Base-by-base conservation (phyloP, 2,888 invertebrate genomes). In the Polymixis flavicincta region DNA sequence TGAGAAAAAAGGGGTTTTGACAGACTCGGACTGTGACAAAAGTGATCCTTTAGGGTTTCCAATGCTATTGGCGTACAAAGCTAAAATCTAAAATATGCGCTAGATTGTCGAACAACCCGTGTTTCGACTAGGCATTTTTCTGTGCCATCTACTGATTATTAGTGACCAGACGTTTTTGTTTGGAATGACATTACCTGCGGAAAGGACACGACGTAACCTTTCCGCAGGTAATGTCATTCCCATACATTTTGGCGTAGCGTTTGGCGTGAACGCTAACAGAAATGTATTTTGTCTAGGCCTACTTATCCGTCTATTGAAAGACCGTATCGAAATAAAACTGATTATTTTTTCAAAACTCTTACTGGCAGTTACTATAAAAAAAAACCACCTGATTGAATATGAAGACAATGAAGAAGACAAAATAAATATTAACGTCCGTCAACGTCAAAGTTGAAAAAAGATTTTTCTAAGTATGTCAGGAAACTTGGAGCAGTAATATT, bases 371-470 rank as follows among this genome's bases (percentile, higher is more conserved):
- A 14, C 0, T 63, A 61, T 25, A 0, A 59, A 70, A 55, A 32
- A 73, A 66, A 19, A 54, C 42, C 14, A 45, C 19, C 32, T 19
- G 22, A 57, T 52, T 50, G 9, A 66, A 32, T 28, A 28, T n/a
- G 17, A 54, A 65, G 9, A 65, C 9, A 52, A 22, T 28, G 22
- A 28, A 22, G 9, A 52, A 65, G 9, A 65, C 28, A 28, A 32
- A 66, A 66, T 32, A n/a, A 65, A 66, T n/a, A 32, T 32, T 22
- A 57, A 32, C 9, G n/a, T n/a, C n/a, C 0, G 59, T 50, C 50
- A 65, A 76, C 28, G 78, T 82, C 78, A 85, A 71, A 72, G 32
- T 74, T 66, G 22, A 76, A 76, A 74, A 70, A 61, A 7, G 54
- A 61, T 65, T 84, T 77, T 71, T 54, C 1, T 13, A 28, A 17